Base-by-base conservation (phyloP, 2,888 invertebrate species). In the Lycophotia porphyrea region DNA sequence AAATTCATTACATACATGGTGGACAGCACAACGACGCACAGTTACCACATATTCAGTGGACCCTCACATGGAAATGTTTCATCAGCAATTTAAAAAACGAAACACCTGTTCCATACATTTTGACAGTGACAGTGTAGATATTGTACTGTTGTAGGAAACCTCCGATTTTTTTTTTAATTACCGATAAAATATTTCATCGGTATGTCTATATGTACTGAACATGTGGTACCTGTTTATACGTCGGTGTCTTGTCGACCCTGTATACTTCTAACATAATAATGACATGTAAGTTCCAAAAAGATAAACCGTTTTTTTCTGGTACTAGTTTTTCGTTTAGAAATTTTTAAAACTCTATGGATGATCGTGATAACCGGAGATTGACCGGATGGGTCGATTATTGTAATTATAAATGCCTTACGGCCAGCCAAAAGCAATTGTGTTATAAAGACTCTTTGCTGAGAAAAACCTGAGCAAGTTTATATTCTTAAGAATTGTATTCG, bases 401-500 rank as follows among this genome's bases (percentile, higher is more conserved):
- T 49, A 1, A 21, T 5, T 7, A 21, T 9, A 24, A 27, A 36
- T 34, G 24, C 13, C 18, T 24, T 24, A 61, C 13, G 5, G 13
- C 36, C n/a, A 15, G 24, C 24, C 15, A 15, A 63, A 36, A 63
- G 15, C n/a, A 36, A 24, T 24, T 24, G 24, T 24, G 34, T 21
- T 34, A 5, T 31, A 27, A 31, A 31, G 18, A 31, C 31, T 21
- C 34, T 60, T 21, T 34, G 42, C 24, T 39, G 39, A 39, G 39
- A 39, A 39, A 39, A 39, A 39, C 39, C 3, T 36, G 8, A 60
- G n/a, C 34, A 67, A 34, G 13, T 27, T n/a, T 31, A 24, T 24
- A 44, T 52, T 74, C 36, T 27, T 11, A 69, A 61, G 55, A 73
- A 73, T 80, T 73, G 55, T 70, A 73, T 80, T 73, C 61, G 36